These are phyloP conservation scores for Aplidium turbinatum DNA, from an alignment of 23 tunicate species.

Conservation along the genomic window DNA sequence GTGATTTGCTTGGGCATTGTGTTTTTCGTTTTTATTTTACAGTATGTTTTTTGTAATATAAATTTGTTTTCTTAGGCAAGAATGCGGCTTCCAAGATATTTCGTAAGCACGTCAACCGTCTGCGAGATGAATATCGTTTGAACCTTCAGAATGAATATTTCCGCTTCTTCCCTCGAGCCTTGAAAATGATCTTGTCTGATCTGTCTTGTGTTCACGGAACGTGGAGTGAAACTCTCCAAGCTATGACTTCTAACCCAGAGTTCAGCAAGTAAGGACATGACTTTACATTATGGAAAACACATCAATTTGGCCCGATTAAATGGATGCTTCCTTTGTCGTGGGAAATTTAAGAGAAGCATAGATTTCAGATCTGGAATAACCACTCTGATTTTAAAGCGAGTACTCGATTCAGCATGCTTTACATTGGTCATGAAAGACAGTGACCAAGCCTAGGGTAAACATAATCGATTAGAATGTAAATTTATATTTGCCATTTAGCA, in stretches of 20 bases:
- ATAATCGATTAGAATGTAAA: too few species aligned
- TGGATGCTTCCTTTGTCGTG: too few species aligned
- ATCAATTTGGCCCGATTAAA: too few species aligned
- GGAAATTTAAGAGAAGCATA: too few species aligned
- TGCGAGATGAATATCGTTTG: conserved; percentile 63
- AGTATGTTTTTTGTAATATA: background rate
- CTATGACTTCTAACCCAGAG: conserved; percentile 23
- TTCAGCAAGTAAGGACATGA: conserved; percentile 44
- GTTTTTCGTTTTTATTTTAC: conserved; percentile 2
- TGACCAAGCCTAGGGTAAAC: too few species aligned
- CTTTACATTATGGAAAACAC: too few species aligned
- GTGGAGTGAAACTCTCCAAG: conserved; percentile 73
- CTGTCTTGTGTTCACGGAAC: conserved; percentile 39
- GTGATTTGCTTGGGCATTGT: background rate
- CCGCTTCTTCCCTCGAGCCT: conserved; percentile 60
- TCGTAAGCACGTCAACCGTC: conserved; percentile 71
- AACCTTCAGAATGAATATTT: conserved; percentile 60
- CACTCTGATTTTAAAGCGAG: too few species aligned
- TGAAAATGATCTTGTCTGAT: conserved; percentile 63
- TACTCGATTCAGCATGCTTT: too few species aligned
- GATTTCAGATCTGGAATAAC: too few species aligned
- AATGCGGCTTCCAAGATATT: conserved; percentile 94
- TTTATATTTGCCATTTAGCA: too few species aligned
- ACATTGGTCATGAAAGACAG: too few species aligned
- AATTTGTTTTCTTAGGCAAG: conserved; percentile 55